These are phyloP conservation scores for Lepus americanus DNA, from an alignment of 2,113 vertebrate genomes.

Conservation along the genomic window DNA sequence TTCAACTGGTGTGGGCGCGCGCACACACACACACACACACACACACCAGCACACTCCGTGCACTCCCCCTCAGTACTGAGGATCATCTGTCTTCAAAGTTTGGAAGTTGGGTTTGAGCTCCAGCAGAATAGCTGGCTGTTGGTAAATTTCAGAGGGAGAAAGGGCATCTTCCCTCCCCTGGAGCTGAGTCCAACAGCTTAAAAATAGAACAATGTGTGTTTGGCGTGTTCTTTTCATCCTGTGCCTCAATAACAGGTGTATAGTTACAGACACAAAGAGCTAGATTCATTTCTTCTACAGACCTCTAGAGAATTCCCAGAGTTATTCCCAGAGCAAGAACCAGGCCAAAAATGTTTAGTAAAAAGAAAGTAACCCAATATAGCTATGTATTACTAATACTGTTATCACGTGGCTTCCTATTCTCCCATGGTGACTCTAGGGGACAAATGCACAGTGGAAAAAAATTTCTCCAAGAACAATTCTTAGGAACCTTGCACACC, in stretches of 20 bases:
- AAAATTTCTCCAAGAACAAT: neutral
- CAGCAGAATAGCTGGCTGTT: neutral
- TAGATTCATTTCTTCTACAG: slow-evolving; percentile 57
- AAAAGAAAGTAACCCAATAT: slow-evolving; percentile 73
- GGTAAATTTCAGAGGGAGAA: slow-evolving; percentile 53
- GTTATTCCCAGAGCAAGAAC: slow-evolving; percentile 57
- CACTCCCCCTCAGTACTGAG: neutral
- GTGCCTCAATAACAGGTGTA: slow-evolving; percentile 77
- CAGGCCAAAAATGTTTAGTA: slow-evolving; percentile 51
- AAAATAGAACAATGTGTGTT: slow-evolving; percentile 77
- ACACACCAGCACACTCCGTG: neutral
- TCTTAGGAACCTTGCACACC: neutral
- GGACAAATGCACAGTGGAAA: neutral
- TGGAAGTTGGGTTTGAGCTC: neutral
- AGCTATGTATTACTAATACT: neutral
- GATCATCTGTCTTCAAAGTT: slow-evolving; percentile 37
- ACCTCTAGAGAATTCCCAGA: slow-evolving; percentile 70
- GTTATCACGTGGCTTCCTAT: neutral
- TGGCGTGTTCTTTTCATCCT: slow-evolving; percentile 71
- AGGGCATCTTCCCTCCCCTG: slow-evolving; percentile 50
- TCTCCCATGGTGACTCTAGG: neutral
- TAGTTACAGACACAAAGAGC: slow-evolving; percentile 79
- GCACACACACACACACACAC: neutral
- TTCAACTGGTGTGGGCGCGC: neutral
- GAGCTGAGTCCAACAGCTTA: slow-evolving; percentile 65